Base-by-base conservation (phyloP, 2,888 invertebrate genomes). In the Synergus japonicus region DNA sequence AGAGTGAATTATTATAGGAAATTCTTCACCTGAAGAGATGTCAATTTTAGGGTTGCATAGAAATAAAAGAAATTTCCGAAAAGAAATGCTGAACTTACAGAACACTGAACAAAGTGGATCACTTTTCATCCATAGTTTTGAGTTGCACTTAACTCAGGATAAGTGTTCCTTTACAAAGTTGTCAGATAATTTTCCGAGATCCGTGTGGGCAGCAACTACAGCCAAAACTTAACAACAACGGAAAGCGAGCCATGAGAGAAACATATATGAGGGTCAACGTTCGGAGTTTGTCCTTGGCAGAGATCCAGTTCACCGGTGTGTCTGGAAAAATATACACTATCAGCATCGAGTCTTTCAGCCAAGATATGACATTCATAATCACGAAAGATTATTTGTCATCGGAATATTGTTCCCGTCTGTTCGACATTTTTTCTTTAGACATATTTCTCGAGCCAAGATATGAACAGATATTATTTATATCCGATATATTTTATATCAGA, bases 291-390 rank as follows among this genome's bases (percentile, higher is more conserved):
- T 79, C 83, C 12, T 78, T 90, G 90, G 90, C 90, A 83, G 78
- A 67, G 58, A 79, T 89, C 90, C 90, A 90, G 82, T 87, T 81
- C 83, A 80, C 83, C 80, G 79, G 84, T 85, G 83, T 83, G 85
- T 87, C 81, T 83, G 54, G 83, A 82, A 85, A 89, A 88, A 88
- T 88, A 89, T 87, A 87, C 87, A 87, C 86, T 80, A 83, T 85
- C 87, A 85, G 85, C 85, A 82, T 82, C 81, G 83, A 84, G 83
- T 81, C 82, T 83, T 79, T 84, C 73, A 77, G 67, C 46, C 66
- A 66, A 18, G 18, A 44, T 43, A 29, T 29, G 41, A 66, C 66
- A 66, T 66, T 66, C 18, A 44, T 66, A 66, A 43, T 66, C 66
- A 66, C 18, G 44, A 10, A 66, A 66, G 43, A 66, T 66, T 66